Evolutionary conservation across 2,113 vertebrate genomes (phyloP).

Genomic region (Aldabrachelys gigantea): DNA sequence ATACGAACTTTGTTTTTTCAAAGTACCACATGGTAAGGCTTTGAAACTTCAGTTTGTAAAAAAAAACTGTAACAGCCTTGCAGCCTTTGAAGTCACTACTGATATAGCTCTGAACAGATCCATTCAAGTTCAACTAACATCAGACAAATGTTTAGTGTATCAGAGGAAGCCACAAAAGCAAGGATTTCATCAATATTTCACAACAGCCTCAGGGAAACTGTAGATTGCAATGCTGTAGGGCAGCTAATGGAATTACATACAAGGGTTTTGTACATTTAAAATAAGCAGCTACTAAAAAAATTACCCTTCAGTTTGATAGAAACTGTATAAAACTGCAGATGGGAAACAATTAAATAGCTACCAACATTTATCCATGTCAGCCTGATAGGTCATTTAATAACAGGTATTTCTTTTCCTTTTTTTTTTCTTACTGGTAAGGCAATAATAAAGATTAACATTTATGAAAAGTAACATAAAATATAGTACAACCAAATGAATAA

Average conservation of each 20-base stretch:
- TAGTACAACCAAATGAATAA: conserved; percentile 81
- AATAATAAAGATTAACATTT: conserved; percentile 86
- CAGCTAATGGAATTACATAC: conserved; percentile 97
- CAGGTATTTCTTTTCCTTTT: conserved; percentile 74
- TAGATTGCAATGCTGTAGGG: conserved; percentile 93
- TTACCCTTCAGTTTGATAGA: conserved; percentile 86
- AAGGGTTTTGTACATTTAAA: conserved; percentile 96
- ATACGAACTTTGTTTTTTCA: conserved; percentile 77
- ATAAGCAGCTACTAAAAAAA: conserved; percentile 91
- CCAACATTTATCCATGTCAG: conserved; percentile 77
- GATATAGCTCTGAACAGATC: conserved; percentile 84
- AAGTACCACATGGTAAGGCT: conserved; percentile 71
- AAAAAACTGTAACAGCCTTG: conserved; percentile 75
- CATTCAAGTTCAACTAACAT: conserved; percentile 86
- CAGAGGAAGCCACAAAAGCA: conserved; percentile 88
- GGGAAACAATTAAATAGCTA: conserved; percentile 82
- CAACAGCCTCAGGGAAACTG: conserved; percentile 95
- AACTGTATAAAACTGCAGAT: conserved; percentile 84
- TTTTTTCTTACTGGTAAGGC: conserved; percentile 44
- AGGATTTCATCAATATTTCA: conserved; percentile 99
- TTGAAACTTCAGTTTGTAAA: conserved; percentile 78
- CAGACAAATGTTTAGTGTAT: conserved; percentile 89
- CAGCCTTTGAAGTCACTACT: conserved; percentile 83
- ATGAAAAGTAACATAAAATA: conserved; percentile 83
- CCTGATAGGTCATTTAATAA: conserved; percentile 83